These are phyloP conservation scores for Thripadectes ignobilis DNA, from an alignment of 2,797 vertebrate genomes.

Conservation along the genomic window DNA sequence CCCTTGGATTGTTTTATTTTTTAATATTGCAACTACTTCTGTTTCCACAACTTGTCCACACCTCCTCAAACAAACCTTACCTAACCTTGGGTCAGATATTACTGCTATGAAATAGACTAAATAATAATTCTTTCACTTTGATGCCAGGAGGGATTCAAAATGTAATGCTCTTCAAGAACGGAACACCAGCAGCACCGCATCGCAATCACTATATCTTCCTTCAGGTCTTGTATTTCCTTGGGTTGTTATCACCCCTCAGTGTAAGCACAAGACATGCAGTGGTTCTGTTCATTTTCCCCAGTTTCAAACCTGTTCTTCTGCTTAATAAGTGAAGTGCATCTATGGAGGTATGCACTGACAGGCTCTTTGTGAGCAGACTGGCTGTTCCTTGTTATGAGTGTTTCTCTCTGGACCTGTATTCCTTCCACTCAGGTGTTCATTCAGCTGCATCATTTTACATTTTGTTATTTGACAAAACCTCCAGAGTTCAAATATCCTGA, in stretches of 20 bases:
- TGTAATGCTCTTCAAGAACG: not conserved
- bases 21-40: not conserved
- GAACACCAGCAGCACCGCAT: not conserved
- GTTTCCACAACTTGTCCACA: not conserved
- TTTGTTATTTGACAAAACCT: not conserved
- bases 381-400: not conserved
- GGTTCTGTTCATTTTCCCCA: not conserved
- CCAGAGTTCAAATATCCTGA: not conserved
- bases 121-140: not conserved
- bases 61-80: not conserved
- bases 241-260: not conserved
- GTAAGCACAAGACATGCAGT: not conserved
- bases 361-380: not conserved
- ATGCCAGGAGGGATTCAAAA: not conserved
- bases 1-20: not conserved
- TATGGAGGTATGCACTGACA: not conserved
- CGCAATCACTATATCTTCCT: not conserved
- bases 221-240: not conserved
- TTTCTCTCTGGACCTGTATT: not conserved
- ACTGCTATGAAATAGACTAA: not conserved
- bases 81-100: not conserved
- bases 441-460: not conserved
- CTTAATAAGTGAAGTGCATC: not conserved
- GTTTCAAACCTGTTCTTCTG: not conserved
- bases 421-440: not conserved